Conservation (phyloP, 2,113 vertebrate genomes). For the Mirounga angustirostris region DNA sequence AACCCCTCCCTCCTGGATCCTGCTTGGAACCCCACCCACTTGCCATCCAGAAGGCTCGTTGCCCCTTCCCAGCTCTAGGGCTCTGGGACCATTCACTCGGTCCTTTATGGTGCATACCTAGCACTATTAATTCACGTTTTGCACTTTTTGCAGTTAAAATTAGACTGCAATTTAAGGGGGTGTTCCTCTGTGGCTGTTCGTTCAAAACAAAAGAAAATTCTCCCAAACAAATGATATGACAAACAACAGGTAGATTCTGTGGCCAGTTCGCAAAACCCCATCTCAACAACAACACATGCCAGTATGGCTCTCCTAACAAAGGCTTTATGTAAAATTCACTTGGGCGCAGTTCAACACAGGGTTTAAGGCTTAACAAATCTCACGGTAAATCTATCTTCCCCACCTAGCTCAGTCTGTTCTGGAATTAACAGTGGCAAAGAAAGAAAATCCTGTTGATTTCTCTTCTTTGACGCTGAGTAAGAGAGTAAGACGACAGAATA, state of each 20-base stretch:
- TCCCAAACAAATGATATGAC: neutral
- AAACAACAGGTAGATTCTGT: neutral
- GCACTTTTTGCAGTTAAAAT: neutral
- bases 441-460: neutral
- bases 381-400: slow-evolving; percentile 34
- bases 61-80: neutral
- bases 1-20: neutral
- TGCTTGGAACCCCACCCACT: neutral
- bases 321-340: slow-evolving; percentile 27
- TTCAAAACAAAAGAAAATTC: slow-evolving; percentile 48
- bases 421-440: slow-evolving; percentile 24
- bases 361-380: slow-evolving; percentile 61
- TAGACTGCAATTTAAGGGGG: neutral
- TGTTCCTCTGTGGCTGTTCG: neutral
- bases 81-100: neutral
- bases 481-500: neutral
- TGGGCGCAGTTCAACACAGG: slow-evolving; percentile 27
- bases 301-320: slow-evolving; percentile 1
- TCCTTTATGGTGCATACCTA: neutral
- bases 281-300: neutral
- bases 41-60: neutral
- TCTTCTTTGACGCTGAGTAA: slow-evolving; percentile 35
- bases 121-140: neutral
- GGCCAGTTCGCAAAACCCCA: neutral
- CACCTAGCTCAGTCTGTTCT: slow-evolving; percentile 63